Percentiles rank a stretch among this genome's conserved stretches.
Conservation (phyloP, 1,140 invertebrate genomes). For the Periplaneta americana region DNA sequence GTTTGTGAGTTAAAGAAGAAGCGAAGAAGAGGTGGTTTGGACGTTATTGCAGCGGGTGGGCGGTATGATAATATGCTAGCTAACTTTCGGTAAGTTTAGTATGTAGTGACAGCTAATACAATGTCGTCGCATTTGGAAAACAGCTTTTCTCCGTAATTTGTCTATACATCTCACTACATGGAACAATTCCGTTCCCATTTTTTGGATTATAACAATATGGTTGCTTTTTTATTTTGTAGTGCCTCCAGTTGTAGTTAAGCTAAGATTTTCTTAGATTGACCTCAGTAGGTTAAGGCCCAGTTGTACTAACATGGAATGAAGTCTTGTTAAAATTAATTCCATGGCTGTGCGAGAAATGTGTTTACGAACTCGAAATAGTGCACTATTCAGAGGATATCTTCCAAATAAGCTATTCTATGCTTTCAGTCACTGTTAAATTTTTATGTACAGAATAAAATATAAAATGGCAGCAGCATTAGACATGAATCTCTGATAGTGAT, state of each 20-base stretch:
- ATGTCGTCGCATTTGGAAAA: not conserved
- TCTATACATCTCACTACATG: not conserved
- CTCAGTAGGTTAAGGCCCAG: too few species aligned
- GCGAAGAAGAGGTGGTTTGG: slow-evolving; percentile 41
- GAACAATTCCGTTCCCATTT: not conserved
- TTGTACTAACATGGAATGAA: too few species aligned
- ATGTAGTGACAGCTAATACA: not conserved
- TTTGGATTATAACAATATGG: not conserved
- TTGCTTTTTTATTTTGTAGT: not conserved
- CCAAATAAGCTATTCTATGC: too few species aligned
- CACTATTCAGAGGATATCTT: too few species aligned
- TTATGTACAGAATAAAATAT: too few species aligned
- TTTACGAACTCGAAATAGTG: too few species aligned
- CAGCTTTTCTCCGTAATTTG: not conserved
- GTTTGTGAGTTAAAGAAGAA: slow-evolving; percentile 55
- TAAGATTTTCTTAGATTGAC: not conserved
- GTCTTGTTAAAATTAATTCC: too few species aligned
- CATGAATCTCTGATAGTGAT: too few species aligned
- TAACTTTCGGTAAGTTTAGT: slow-evolving; percentile 33
- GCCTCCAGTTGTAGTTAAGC: not conserved
- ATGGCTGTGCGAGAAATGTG: too few species aligned
- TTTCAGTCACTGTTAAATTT: too few species aligned
- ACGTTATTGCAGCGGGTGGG: slow-evolving; percentile 62
- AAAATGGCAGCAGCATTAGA: too few species aligned
- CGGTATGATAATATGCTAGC: slow-evolving; percentile 47